Evolutionary conservation across 1,140 invertebrate genomes (phyloP).

Genomic region (Halictus rubicundus): DNA sequence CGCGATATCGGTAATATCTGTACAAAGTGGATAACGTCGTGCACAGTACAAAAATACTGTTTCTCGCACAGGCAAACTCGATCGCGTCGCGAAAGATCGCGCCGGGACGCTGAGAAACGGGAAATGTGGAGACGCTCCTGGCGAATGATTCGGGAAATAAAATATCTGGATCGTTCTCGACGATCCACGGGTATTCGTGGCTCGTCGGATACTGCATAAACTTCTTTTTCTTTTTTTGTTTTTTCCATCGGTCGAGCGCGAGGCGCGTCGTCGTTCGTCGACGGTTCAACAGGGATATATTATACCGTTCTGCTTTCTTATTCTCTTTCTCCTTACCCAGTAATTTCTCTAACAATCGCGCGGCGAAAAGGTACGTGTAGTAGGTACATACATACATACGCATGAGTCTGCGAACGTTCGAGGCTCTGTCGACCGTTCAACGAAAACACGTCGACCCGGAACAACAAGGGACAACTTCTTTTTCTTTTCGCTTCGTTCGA

Average conservation of each 20-base stretch:
- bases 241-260: not conserved
- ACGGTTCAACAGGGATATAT: conserved; percentile 46
- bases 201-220: not conserved
- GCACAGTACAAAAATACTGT: conserved; percentile 37
- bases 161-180: conserved; percentile 21
- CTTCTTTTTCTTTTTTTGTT: too few relatives aligned
- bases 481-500: not conserved
- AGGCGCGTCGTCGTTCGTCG: conserved; percentile 26
- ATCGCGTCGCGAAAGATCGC: not conserved
- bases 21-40: conserved; percentile 53
- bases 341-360: conserved; percentile 25
- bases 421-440: not conserved
- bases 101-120: not conserved
- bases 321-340: not conserved
- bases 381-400: not conserved
- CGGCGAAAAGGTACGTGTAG: conserved; percentile 28
- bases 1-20: conserved; percentile 45
- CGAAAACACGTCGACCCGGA: conserved; percentile 34
- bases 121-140: not conserved
- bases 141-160: not conserved
- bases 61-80: not conserved
- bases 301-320: not conserved
- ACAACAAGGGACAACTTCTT: conserved; percentile 5
- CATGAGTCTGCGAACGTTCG: not conserved
- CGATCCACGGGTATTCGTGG: conserved; percentile 27